These are phyloP conservation scores for Diplazon laetatorius DNA, from an alignment of 2,888 invertebrate genomes.

Conservation along the genomic window DNA sequence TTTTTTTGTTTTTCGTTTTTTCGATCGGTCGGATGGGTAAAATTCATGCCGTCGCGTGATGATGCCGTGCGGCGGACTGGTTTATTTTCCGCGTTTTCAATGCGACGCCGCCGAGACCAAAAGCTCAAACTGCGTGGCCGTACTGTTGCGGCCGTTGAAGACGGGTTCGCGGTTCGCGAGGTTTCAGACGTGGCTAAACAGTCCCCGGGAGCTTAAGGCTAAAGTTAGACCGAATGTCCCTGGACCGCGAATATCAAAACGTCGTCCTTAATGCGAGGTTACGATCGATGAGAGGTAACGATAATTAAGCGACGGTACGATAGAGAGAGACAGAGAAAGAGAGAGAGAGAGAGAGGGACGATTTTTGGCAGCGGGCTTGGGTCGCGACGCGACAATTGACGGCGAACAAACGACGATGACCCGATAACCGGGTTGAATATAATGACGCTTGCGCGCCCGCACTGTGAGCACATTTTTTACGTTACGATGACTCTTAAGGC, in stretches of 20 bases:
- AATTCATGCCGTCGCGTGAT: constrained; percentile 55
- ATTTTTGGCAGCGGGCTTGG: constrained; percentile 57
- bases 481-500: no score
- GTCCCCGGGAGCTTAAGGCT: constrained; percentile 78
- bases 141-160: constrained; percentile 34
- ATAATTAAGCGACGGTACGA: constrained; percentile 72
- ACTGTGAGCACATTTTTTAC: no score
- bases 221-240: constrained; percentile 81
- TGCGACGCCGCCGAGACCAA: constrained; percentile 63
- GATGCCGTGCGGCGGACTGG: constrained; percentile 70
- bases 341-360: no score
- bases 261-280: constrained; percentile 67
- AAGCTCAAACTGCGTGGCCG: constrained; percentile 67
- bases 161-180: constrained; percentile 21
- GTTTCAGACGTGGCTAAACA: constrained; percentile 61
- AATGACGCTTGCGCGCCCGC: no score
- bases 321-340: no score
- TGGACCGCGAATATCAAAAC: constrained; percentile 75
- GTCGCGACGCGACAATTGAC: constrained; percentile 4
- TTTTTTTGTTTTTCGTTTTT: no score
- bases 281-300: constrained; percentile 74
- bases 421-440: no score
- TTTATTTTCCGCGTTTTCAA: constrained; percentile 74
- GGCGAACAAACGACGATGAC: constrained; percentile 14
- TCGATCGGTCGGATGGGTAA: constrained; percentile 6